Evolutionary conservation across 1,140 invertebrate genomes (phyloP).

Genomic region (Apis cerana): DNA sequence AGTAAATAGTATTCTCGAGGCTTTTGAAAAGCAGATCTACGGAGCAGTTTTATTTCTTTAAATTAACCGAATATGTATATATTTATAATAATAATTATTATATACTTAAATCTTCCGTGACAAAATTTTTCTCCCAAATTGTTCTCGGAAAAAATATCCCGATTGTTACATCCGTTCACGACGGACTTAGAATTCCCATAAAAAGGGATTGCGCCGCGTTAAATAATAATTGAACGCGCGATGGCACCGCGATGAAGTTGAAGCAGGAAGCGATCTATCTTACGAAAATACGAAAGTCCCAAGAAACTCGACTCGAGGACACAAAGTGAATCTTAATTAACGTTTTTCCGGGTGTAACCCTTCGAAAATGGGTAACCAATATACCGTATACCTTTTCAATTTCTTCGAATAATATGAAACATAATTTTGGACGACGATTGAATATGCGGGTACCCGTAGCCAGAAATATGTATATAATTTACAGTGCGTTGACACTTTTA

Average conservation of each 20-base stretch:
- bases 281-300: constrained; percentile 4
- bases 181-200: too few relatives aligned
- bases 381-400: constrained; percentile 32
- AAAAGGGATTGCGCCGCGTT: too few relatives aligned
- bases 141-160: too few relatives aligned
- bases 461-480: constrained; percentile 23
- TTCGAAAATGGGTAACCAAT: not conserved
- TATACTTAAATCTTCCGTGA: too few relatives aligned
- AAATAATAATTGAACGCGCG: too few relatives aligned
- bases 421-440: constrained; percentile 24
- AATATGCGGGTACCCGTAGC: constrained; percentile 58
- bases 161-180: too few relatives aligned
- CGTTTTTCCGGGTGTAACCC: constrained; percentile 19
- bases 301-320: not conserved
- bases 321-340: constrained; percentile 46
- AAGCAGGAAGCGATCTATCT: constrained; percentile 13
- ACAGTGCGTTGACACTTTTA: constrained; percentile 42
- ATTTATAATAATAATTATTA: too few relatives aligned
- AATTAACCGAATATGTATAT: too few relatives aligned
- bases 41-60: too few relatives aligned
- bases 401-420: constrained; percentile 19
- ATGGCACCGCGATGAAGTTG: not conserved
- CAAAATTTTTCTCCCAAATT: too few relatives aligned
- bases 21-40: too few relatives aligned
- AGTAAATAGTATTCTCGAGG: too few relatives aligned